Base-by-base conservation (phyloP, 2,888 invertebrate species). In the Ligdia adustata region DNA sequence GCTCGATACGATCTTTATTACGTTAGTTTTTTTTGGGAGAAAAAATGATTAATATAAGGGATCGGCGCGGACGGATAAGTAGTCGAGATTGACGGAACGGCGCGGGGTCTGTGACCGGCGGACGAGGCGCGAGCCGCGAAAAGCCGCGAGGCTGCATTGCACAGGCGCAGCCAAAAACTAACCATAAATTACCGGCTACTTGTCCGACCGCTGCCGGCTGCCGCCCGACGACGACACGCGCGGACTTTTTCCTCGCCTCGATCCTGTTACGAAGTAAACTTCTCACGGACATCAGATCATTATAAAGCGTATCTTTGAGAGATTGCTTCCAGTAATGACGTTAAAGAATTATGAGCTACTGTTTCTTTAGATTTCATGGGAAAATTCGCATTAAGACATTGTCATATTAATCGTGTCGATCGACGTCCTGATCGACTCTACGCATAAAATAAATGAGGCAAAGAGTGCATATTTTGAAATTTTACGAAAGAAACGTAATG, bases 151-250 rank as follows among this genome's bases (percentile, higher is more conserved):
- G 83, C 88, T 60, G 76, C 89, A 89, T 87, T 88, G 87, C 89
- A 79, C 79, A 61, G 77, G 69, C 78, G 79, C 85, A 76, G 77
- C 89, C 90, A 88, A 90, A 90, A 90, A 90, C 90, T 90, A 90
- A 90, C 90, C 90, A 90, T 91, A 90, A 90, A 90, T 90, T 90
- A 90, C 89, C 73, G 82, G 80, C 85, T 79, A 84, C 89, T 90
- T 83, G 90, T 80, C 69, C 75, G n/a, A n/a, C n/a, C n/a, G n/a
- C n/a, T n/a, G n/a, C n/a, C n/a, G n/a, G n/a, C n/a, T n/a, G n/a
- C n/a, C n/a, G 78, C 75, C 82, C 72, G 72, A 79, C 69, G 82
- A 77, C 78, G 85, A 86, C 87, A 88, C 86, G 85, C 85, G 88
- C 84, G 72, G 62, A 48, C 71, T 79, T 87, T 86, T 84, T 80